phyloP scores from a whole-genome alignment of 2,113 vertebrate genomes.

The Scalopus aquaticus region DNA sequence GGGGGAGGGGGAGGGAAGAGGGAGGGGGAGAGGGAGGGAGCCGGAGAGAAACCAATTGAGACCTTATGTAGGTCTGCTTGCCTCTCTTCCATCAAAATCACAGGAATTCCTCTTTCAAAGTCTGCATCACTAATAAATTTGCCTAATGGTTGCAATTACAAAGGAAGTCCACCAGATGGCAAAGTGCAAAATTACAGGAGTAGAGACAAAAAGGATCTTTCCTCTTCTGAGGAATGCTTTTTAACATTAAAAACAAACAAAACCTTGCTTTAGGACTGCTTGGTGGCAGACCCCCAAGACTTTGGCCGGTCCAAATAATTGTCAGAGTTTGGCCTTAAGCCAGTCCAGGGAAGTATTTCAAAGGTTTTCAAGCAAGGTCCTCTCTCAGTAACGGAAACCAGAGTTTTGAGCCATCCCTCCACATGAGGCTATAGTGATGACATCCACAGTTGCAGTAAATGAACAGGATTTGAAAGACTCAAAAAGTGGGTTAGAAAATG shows the following conservation, averaged over 20 bases:
- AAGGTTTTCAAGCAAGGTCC: background rate
- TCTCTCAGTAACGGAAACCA: background rate
- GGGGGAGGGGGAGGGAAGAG: too few species aligned
- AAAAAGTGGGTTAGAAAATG: background rate
- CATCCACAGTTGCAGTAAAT: background rate
- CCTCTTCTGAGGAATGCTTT: background rate
- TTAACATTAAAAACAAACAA: background rate
- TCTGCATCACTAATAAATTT: background rate
- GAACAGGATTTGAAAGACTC: background rate
- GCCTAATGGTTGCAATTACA: constrained; percentile 35
- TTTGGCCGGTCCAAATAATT: background rate
- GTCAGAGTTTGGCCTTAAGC: background rate
- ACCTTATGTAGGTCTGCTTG: background rate
- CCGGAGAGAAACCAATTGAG: background rate
- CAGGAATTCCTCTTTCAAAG: background rate
- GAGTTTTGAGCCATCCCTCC: background rate
- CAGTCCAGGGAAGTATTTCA: background rate
- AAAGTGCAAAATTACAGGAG: background rate
- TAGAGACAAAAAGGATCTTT: background rate
- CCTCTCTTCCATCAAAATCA: background rate
- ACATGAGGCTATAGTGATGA: background rate
- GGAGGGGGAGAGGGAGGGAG: background rate
- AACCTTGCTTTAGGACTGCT: background rate
- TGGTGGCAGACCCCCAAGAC: background rate
- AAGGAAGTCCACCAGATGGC: constrained; percentile 59